phyloP scores from a whole-genome alignment of 2,113 vertebrate species.

The Tyrannus savana region DNA sequence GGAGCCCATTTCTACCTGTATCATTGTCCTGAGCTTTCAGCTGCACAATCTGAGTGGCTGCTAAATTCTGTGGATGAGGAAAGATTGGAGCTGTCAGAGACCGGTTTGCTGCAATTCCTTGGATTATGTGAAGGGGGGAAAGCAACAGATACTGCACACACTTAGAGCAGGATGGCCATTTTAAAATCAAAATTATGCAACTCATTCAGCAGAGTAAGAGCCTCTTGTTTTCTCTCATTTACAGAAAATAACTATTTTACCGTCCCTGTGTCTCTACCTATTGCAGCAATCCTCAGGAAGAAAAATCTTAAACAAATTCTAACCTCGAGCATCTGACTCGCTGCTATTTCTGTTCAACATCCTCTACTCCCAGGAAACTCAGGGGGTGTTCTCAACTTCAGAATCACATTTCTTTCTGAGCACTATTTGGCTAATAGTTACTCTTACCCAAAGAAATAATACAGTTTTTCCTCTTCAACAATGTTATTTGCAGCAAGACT shows the following conservation, averaged over 20 bases:
- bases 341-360: not conserved
- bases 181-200: not conserved
- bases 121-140: not conserved
- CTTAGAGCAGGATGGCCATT: not conserved
- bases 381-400: not conserved
- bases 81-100: not conserved
- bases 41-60: slow-evolving; percentile 14
- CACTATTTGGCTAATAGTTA: not conserved
- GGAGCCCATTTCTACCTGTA: slow-evolving; percentile 50
- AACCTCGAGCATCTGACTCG: not conserved
- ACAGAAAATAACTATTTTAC: not conserved
- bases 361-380: not conserved
- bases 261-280: no score
- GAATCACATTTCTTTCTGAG: not conserved
- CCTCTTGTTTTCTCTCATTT: not conserved
- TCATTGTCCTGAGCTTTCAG: slow-evolving; percentile 50
- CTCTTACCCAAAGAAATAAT: not conserved
- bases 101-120: not conserved
- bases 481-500: not conserved
- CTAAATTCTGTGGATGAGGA: not conserved
- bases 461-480: not conserved
- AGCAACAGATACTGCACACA: not conserved
- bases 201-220: not conserved
- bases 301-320: not conserved
- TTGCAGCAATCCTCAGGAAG: not conserved